Percentiles rank a stretch among this genome's conserved stretches.
These are phyloP conservation scores for human (Homo sapiens) DNA, from an alignment of 2,113 vertebrate species.

Conservation along the genomic window GRCh38 chr2:29760501-29761000, in stretches of 20 bases:
- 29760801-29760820: neutral
- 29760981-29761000: neutral
- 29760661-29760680: neutral
- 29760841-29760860: neutral
- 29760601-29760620: neutral
- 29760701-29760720: neutral
- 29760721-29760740: neutral
- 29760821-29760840: neutral
- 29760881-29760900: neutral
- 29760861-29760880: neutral
- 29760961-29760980: neutral
- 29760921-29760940: accelerated
- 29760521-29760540: neutral
- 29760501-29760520: neutral
- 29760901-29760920: neutral
- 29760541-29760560: neutral
- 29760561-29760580: neutral
- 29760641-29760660: neutral
- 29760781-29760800: neutral
- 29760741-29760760: neutral
- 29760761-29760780: neutral
- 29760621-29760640: neutral
- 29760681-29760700: neutral
- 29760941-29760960: neutral
- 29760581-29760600: neutral